These are phyloP conservation scores for Dolomedes plantarius DNA, from an alignment of 2,888 invertebrate species.

Conservation along the genomic window DNA sequence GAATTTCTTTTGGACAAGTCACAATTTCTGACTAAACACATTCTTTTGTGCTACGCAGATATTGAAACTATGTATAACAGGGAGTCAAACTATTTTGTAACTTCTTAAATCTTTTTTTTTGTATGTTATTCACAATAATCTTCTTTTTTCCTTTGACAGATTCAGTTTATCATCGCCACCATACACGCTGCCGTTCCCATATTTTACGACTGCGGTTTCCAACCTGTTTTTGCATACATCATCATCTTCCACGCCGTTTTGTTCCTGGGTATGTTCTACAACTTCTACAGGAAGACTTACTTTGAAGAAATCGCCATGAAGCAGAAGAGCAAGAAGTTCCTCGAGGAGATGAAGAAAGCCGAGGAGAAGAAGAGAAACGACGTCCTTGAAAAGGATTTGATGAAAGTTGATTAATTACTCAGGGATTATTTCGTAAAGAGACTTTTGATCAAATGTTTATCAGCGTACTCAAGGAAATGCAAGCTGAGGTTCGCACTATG, in stretches of 20 bases:
- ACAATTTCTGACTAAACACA: no score
- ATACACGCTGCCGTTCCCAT: conserved; percentile 73
- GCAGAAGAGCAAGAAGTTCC: conserved; percentile 47
- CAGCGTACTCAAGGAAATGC: neutral
- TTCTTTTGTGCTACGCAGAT: no score
- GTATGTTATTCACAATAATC: no score
- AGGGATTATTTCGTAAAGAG: neutral
- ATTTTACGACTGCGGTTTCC: conserved; percentile 77
- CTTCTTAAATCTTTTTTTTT: no score
- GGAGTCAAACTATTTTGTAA: no score
- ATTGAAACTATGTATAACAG: no score
- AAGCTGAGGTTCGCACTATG: neutral
- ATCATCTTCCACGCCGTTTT: conserved; percentile 77
- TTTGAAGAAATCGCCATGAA: conserved; percentile 73
- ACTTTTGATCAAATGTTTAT: neutral
- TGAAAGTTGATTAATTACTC: neutral
- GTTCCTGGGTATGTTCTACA: conserved; percentile 77
- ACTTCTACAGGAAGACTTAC: conserved; percentile 77
- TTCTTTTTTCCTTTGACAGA: no score
- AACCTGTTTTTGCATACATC: conserved; percentile 77
- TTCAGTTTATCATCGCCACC: conserved; percentile 72
- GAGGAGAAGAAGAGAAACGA: neutral
- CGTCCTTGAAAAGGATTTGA: neutral
- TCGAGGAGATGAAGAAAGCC: conserved; percentile 33
- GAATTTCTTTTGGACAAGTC: no score